phyloP scores from a whole-genome alignment of 2,888 invertebrate genomes.

The Caenorhabditis sp. region DNA sequence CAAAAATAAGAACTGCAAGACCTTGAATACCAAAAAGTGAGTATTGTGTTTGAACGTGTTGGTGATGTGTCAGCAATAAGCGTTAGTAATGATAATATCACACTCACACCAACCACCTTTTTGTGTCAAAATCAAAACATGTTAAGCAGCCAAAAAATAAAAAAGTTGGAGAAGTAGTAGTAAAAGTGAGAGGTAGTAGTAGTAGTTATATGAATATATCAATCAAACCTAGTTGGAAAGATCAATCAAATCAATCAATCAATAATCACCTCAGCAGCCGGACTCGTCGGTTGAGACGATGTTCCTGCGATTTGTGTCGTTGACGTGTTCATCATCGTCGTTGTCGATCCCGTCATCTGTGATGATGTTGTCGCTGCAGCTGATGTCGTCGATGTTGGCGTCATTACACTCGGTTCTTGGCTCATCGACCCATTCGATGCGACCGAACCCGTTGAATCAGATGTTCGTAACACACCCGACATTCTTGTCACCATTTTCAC shows the following conservation, averaged over 20 bases:
- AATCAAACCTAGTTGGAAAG: conserved; percentile 11
- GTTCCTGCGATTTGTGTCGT: conserved; percentile 23
- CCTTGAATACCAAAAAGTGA: too few relatives aligned
- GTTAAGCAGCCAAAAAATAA: too few relatives aligned
- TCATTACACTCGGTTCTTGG: conserved; percentile 22
- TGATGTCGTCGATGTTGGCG: neutral
- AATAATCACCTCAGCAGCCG: conserved; percentile 28
- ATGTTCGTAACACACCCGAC: conserved; percentile 56
- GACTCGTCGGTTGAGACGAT: conserved; percentile 52
- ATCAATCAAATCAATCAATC: neutral
- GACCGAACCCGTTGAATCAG: conserved; percentile 57
- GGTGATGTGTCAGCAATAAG: too few relatives aligned
- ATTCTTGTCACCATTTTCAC: conserved; percentile 69
- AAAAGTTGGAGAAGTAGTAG: too few relatives aligned
- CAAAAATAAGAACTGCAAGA: too few relatives aligned
- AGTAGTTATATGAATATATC: too few relatives aligned
- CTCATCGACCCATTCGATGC: conserved; percentile 46
- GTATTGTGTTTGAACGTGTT: too few relatives aligned
- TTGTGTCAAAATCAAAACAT: too few relatives aligned
- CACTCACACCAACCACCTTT: too few relatives aligned
- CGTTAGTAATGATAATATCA: too few relatives aligned
- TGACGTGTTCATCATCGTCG: neutral
- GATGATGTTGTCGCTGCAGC: neutral
- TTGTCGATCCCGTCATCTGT: neutral
- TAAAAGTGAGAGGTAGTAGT: too few relatives aligned